Conservation (phyloP, 2,888 invertebrate genomes). For the Stenurella melanura region DNA sequence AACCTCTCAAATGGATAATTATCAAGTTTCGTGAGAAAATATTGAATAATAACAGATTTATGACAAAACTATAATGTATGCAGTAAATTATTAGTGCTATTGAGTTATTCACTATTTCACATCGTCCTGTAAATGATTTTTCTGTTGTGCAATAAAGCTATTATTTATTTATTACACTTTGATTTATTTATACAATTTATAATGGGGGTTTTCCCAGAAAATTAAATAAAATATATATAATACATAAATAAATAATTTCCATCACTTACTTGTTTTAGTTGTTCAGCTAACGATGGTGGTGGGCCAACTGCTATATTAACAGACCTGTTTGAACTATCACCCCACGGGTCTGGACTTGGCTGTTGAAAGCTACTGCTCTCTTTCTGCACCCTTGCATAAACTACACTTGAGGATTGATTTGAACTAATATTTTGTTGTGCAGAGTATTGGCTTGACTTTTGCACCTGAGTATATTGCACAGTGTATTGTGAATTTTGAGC, state of each 20-base stretch:
- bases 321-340: constrained; percentile 63
- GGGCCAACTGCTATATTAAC: constrained; percentile 77
- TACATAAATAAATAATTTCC: neutral
- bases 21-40: too few species aligned
- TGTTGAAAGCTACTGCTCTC: constrained; percentile 69
- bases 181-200: too few species aligned
- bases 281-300: constrained; percentile 88
- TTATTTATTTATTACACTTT: too few species aligned
- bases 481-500: constrained; percentile 64
- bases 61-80: too few species aligned
- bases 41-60: too few species aligned
- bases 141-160: too few species aligned
- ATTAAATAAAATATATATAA: too few species aligned
- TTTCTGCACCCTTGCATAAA: constrained; percentile 73
- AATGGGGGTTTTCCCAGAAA: too few species aligned
- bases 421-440: constrained; percentile 45
- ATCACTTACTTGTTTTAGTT: constrained; percentile 83
- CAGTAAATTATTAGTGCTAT: too few species aligned
- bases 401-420: constrained; percentile 51
- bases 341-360: constrained; percentile 71
- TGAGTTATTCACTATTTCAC: too few species aligned
- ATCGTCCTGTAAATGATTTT: too few species aligned
- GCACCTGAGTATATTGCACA: constrained; percentile 67
- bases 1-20: too few species aligned
- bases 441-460: constrained; percentile 59